Base-by-base conservation (phyloP, 2,113 vertebrate species). In the Oryzias woworae region DNA sequence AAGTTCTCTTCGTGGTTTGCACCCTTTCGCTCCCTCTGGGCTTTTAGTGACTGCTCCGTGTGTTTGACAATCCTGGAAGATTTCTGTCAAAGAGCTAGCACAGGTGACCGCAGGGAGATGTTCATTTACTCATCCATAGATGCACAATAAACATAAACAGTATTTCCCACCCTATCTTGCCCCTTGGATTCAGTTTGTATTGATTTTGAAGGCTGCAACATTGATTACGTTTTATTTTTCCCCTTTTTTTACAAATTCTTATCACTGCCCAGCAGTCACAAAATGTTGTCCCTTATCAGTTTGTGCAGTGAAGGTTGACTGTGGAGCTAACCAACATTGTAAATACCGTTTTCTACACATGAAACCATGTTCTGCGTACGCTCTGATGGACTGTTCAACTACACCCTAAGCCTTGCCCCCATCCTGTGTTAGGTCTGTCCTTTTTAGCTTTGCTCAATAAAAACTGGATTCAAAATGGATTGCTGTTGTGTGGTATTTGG, bases 401-500 rank as follows among this genome's bases (percentile, higher is more conserved):
- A 56, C 71, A 80, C 78, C 66, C 44, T 22, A 72, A 58, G 80
- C 80, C 73, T 81, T 76, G 66, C 66, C 75, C 66, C 69, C 59
- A 53, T 76, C 48, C 76, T 55, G 53, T 80, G 75, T 80, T 77
- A 56, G 72, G 41, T 53, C 71, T 62, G 62, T 81, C 80, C 55
- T 77, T 80, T 88, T 82, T 77, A 77, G 82, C 84, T 81, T 88
- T 75, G 83, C 75, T 77, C 65, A 77, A 90, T 88, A 88, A 88
- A 89, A 89, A 81, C 73, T 80, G 68, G 77, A 84, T 61, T 77
- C 20, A 78, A 81, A 77, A 43, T 79, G 66, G 20, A 14, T 16
- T 18, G 2, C 22, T 48, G 54, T 73, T 26, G 4, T 74, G 62
- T 82, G 55, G 8, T 80, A 1, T 48, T 78, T 80, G 10, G 36